Percentiles rank a stretch among this genome's conserved stretches.
Conservation (phyloP, 2,888 invertebrate species). For the Limenitis camilla region DNA sequence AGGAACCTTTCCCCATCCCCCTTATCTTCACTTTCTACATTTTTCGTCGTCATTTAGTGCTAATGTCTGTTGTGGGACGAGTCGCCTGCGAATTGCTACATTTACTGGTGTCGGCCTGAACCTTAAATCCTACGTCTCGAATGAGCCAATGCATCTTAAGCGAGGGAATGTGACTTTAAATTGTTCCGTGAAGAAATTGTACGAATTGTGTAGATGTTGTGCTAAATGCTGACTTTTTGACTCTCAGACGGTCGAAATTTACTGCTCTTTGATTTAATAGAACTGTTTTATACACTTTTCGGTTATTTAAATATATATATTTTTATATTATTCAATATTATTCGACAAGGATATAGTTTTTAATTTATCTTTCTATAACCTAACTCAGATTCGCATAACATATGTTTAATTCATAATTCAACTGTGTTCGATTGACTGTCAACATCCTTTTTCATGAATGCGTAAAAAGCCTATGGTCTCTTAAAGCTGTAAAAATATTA, state of each 20-base stretch:
- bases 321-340: no score
- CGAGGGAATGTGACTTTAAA: conserved; percentile 56
- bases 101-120: conserved; percentile 52
- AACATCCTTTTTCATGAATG: no score
- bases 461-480: no score
- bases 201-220: conserved; percentile 34
- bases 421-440: no score
- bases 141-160: conserved; percentile 72
- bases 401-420: no score
- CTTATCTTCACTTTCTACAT: conserved; percentile 57
- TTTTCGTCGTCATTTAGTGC: conserved; percentile 72
- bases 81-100: conserved; percentile 67
- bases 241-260: conserved; percentile 1
- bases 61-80: conserved; percentile 66
- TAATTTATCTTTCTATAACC: no score
- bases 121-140: conserved; percentile 65
- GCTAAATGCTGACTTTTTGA: conserved; percentile 29
- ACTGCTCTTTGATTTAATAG: no score
- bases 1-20: conserved; percentile 50
- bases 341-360: no score
- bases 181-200: conserved; percentile 49
- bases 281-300: no score
- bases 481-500: no score
- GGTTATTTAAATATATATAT: no score
- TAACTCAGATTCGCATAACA: no score